Percentiles rank a stretch among this genome's conserved stretches.
phyloP scores from a whole-genome alignment of 2,113 vertebrate genomes.

The Emydocephalus ijimae region DNA sequence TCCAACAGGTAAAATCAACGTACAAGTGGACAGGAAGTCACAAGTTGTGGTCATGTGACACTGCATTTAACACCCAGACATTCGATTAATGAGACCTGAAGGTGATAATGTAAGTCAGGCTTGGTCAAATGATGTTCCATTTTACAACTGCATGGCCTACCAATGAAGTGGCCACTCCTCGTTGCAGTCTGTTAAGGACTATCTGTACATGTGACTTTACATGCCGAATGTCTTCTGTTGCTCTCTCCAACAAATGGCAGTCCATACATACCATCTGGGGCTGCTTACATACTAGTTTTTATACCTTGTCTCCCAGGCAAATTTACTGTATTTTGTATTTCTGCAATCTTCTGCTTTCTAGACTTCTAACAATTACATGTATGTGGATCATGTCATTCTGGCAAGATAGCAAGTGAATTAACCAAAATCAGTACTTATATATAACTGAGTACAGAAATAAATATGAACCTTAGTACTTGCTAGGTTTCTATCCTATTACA shows the following conservation, averaged over 20 bases:
- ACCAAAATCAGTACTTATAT: background rate
- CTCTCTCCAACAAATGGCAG: background rate
- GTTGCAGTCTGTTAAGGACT: background rate
- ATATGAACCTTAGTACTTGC: background rate
- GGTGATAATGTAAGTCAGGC: background rate
- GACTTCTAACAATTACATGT: background rate
- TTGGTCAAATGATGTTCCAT: background rate
- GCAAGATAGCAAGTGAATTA: background rate
- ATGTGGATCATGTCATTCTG: background rate
- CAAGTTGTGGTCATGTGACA: background rate
- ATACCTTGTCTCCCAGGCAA: too few species aligned
- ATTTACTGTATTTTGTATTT: background rate
- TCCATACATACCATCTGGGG: background rate
- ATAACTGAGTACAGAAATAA: background rate
- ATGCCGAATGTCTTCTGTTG: background rate
- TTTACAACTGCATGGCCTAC: background rate
- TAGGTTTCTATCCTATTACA: background rate
- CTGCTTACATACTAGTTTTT: background rate
- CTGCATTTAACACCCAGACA: background rate
- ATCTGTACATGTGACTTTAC: background rate
- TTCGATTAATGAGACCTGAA: background rate
- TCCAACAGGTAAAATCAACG: background rate
- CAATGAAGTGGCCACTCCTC: background rate
- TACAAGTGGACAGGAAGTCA: background rate
- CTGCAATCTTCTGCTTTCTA: background rate